Conservation (phyloP, 2,888 invertebrate species). For the Diadegma fenestrale region DNA sequence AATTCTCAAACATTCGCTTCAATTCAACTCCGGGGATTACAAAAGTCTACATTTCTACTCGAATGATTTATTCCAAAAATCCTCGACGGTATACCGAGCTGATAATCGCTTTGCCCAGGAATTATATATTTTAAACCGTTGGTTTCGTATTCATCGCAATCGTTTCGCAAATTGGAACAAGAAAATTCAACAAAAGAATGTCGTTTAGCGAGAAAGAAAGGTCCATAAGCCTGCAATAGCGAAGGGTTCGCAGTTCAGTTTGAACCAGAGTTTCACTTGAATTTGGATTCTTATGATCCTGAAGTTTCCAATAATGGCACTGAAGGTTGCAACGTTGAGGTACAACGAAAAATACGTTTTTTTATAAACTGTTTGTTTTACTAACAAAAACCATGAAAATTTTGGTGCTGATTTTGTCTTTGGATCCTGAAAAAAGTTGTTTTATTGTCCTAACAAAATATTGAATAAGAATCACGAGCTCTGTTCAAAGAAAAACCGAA, state of each 20-base stretch:
- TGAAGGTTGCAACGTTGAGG: no score
- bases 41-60: neutral
- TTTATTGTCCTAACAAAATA: no score
- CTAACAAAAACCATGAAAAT: no score
- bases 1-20: neutral
- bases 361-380: no score
- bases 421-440: no score
- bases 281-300: slow-evolving; percentile 76
- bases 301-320: no score
- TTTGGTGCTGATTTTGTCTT: no score
- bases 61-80: neutral
- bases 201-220: neutral
- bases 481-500: no score
- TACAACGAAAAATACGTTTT: no score
- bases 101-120: neutral
- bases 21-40: neutral
- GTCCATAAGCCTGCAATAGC: neutral
- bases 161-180: neutral
- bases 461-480: no score
- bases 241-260: slow-evolving; percentile 34
- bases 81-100: neutral
- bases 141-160: neutral
- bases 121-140: neutral
- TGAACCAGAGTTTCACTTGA: slow-evolving; percentile 31
- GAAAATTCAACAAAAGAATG: neutral